phyloP scores from a whole-genome alignment of 23 tunicate genomes.

The Styela clava region DNA sequence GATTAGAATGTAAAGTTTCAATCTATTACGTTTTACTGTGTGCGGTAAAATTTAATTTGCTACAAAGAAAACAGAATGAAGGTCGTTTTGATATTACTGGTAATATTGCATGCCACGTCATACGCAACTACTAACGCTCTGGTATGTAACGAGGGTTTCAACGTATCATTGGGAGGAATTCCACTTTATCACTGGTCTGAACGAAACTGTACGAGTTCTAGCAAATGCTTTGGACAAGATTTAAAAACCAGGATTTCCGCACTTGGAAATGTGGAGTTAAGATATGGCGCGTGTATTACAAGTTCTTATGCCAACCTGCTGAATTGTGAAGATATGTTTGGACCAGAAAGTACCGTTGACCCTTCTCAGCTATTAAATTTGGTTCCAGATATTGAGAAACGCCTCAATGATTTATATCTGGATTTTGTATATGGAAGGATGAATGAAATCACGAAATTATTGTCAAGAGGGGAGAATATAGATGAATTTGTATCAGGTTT shows the following conservation, averaged over 20 bases:
- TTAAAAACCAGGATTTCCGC: neutral
- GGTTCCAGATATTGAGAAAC: conserved; percentile 2
- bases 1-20: too few relatives aligned
- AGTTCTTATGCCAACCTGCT: neutral
- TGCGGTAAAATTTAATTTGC: too few relatives aligned
- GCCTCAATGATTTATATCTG: neutral
- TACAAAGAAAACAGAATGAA: too few relatives aligned
- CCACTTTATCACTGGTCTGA: conserved; percentile 11
- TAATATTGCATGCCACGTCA: too few relatives aligned
- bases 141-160: conserved; percentile 14
- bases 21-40: too few relatives aligned
- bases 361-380: conserved; percentile 1
- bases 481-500: conserved; percentile 7
- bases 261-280: neutral
- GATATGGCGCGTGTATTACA: conserved; percentile 25
- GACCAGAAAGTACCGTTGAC: conserved; percentile 6
- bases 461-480: neutral
- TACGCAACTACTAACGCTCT: too few relatives aligned
- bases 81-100: too few relatives aligned
- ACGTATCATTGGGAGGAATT: conserved; percentile 1
- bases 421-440: neutral
- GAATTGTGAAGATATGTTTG: conserved; percentile 5
- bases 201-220: neutral
- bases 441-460: neutral
- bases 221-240: conserved; percentile 14